Evolutionary conservation across 2,888 invertebrate genomes (phyloP).

Genomic region (Petrolisthes cinctipes): DNA sequence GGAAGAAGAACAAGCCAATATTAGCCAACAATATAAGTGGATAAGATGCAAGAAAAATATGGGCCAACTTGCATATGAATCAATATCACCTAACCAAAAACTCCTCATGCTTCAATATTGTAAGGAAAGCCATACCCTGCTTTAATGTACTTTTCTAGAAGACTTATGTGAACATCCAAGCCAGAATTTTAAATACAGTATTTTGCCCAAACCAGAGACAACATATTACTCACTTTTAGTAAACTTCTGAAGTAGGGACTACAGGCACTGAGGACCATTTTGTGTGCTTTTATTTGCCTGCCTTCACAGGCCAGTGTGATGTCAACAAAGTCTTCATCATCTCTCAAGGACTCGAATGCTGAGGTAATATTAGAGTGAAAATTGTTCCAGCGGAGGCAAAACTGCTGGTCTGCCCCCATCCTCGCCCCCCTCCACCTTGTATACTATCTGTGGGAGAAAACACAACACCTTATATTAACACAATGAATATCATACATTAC

Average conservation of each 20-base stretch:
- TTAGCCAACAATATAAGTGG: no score
- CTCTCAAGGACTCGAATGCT: constrained; percentile 67
- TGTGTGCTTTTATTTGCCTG: constrained; percentile 68
- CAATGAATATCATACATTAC: neutral
- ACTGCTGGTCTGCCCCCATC: constrained; percentile 76
- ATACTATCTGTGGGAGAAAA: constrained; percentile 59
- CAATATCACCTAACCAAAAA: no score
- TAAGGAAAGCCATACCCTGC: neutral
- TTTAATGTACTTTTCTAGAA: neutral
- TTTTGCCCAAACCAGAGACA: neutral
- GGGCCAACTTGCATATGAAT: no score
- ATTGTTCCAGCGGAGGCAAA: constrained; percentile 88
- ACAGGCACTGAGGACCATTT: constrained; percentile 69
- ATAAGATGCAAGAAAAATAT: no score
- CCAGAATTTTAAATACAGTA: neutral
- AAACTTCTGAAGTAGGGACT: constrained; percentile 68
- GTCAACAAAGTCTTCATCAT: constrained; percentile 68
- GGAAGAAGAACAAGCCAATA: neutral
- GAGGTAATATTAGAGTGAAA: constrained; percentile 77
- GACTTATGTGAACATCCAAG: neutral
- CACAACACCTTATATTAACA: neutral
- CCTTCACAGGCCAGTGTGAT: constrained; percentile 69
- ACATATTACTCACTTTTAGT: constrained; percentile 61
- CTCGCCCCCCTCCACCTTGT: constrained; percentile 66
- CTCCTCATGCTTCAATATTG: neutral